Evolutionary conservation across 2,797 vertebrate genomes (phyloP).

Genomic region (Hapalemur alaotrensis): DNA sequence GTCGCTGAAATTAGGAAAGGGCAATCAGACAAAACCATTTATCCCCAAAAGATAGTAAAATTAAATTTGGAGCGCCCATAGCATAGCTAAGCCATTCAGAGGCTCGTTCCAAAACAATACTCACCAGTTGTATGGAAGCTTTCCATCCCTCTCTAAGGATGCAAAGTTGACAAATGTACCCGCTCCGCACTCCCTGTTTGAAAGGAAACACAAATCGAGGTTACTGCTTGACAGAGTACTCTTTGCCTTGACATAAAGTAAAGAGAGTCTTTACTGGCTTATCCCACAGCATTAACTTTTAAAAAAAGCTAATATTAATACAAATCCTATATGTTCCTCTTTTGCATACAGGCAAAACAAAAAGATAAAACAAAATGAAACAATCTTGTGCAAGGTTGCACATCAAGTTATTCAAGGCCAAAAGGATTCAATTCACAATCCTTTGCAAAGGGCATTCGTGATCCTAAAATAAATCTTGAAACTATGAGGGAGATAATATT

Average conservation of each 20-base stretch:
- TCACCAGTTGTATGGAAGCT: conserved; percentile 98
- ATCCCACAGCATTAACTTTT: neutral
- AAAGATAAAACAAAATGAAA: conserved; percentile 8
- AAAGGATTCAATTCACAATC: neutral
- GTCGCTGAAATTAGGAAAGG: neutral
- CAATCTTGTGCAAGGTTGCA: neutral
- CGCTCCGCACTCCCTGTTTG: conserved; percentile 92
- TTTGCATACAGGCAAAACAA: neutral
- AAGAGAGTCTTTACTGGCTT: neutral
- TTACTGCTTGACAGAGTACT: neutral
- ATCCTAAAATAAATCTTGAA: neutral
- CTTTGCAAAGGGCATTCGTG: neutral
- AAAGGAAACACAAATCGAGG: conserved; percentile 65
- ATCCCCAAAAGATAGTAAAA: neutral
- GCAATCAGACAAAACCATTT: neutral
- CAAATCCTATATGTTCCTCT: neutral
- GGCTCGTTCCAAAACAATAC: conserved; percentile 66
- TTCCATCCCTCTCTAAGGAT: conserved; percentile 95
- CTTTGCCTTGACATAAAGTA: neutral
- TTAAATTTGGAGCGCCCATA: neutral
- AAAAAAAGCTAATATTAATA: neutral
- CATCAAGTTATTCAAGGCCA: neutral
- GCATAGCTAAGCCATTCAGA: neutral
- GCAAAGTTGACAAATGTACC: conserved; percentile 98
- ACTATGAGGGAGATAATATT: neutral